phyloP scores from a whole-genome alignment of 2,113 vertebrate species.

The Leptodactylus fuscus region DNA sequence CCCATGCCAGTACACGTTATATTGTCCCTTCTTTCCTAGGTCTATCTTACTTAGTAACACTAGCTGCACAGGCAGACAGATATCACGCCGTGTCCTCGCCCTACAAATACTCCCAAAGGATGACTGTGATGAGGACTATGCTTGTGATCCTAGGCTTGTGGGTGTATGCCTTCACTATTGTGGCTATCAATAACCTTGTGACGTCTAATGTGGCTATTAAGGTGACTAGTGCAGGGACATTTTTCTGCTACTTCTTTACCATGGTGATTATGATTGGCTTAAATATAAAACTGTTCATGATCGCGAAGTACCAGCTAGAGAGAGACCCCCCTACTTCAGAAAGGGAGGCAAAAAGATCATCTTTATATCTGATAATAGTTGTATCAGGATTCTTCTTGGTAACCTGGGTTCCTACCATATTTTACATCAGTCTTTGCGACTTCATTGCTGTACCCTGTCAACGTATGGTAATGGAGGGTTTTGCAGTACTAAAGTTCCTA shows the following conservation, averaged over 20 bases:
- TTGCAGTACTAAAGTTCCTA: slow-evolving; percentile 72
- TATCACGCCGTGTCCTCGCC: slow-evolving; percentile 74
- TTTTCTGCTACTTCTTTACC: slow-evolving; percentile 70
- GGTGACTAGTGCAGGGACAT: slow-evolving; percentile 68
- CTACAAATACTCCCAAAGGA: slow-evolving; percentile 72
- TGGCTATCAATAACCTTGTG: slow-evolving; percentile 69
- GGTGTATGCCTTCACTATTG: slow-evolving; percentile 75
- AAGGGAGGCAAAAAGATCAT: slow-evolving; percentile 72
- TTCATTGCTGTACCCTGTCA: slow-evolving; percentile 67
- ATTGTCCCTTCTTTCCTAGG: slow-evolving; percentile 75
- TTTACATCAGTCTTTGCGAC: slow-evolving; percentile 67
- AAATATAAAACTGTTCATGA: slow-evolving; percentile 72
- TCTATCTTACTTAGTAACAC: slow-evolving; percentile 75
- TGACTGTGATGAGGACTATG: slow-evolving; percentile 71
- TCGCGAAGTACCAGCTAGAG: slow-evolving; percentile 74
- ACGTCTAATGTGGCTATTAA: slow-evolving; percentile 60
- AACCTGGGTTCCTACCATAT: slow-evolving; percentile 75
- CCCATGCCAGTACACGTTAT: slow-evolving; percentile 70
- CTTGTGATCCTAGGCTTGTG: slow-evolving; percentile 71
- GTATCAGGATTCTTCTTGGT: slow-evolving; percentile 73
- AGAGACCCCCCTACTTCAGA: slow-evolving; percentile 69
- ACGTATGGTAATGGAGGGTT: slow-evolving; percentile 72
- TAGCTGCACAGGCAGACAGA: slow-evolving; percentile 79
- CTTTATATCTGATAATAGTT: slow-evolving; percentile 74
- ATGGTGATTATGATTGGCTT: slow-evolving; percentile 77